Evolutionary conservation across 2,797 vertebrate genomes (phyloP).

Genomic region (Hipposideros larvatus): DNA sequence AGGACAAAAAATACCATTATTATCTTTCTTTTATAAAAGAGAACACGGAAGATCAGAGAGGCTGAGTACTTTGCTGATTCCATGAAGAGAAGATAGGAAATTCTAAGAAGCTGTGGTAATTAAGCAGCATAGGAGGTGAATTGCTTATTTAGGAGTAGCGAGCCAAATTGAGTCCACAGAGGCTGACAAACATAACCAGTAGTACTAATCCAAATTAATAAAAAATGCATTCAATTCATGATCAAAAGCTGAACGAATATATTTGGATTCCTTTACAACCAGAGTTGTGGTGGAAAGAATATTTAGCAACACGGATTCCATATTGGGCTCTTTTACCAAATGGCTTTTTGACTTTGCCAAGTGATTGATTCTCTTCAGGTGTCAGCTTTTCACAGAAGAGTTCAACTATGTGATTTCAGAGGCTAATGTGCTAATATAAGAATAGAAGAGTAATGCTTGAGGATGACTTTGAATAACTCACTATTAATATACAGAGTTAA

Average conservation of each 20-base stretch:
- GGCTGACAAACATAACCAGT: not conserved
- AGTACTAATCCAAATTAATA: not conserved
- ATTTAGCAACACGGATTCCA: not conserved
- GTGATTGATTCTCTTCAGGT: not conserved
- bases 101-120: not conserved
- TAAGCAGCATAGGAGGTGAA: not conserved
- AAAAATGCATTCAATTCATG: not conserved
- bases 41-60: not conserved
- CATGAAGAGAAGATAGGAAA: not conserved
- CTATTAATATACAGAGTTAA: not conserved
- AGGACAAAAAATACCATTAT: not conserved
- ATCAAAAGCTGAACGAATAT: not conserved
- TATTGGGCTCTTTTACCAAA: not conserved
- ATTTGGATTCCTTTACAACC: not conserved
- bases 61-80: not conserved
- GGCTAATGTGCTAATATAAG: not conserved
- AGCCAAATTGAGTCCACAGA: not conserved
- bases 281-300: not conserved
- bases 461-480: not conserved
- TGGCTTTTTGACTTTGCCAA: not conserved
- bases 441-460: not conserved
- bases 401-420: not conserved
- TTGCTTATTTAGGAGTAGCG: not conserved
- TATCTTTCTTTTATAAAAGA: not conserved
- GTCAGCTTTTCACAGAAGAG: not conserved